Evolutionary conservation across 2,113 vertebrate species (phyloP).

Genomic region (Numenius arquata): DNA sequence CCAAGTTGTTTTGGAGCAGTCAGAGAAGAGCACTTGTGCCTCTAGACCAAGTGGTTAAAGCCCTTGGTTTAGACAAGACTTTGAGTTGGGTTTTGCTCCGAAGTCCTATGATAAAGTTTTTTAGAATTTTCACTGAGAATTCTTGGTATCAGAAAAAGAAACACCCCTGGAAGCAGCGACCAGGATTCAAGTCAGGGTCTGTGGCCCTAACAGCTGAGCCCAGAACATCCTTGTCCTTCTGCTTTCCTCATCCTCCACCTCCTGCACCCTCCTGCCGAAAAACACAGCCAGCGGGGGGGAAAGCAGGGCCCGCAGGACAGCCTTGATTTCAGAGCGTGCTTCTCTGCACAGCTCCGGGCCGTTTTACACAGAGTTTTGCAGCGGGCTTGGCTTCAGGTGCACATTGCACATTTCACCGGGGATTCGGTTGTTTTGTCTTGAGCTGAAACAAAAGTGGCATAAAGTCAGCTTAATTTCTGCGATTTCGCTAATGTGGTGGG

Average conservation of each 20-base stretch:
- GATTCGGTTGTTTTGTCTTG: not conserved
- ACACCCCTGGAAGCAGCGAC: not conserved
- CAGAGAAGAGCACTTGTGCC: not conserved
- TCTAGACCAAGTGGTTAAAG: not conserved
- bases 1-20: not conserved
- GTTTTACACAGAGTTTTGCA: not conserved
- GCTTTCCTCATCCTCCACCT: not conserved
- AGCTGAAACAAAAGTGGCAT: constrained; percentile 30
- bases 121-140: not conserved
- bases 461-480: not conserved
- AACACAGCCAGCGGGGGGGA: rapidly evolving
- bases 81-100: not conserved
- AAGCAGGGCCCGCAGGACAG: not conserved
- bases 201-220: not conserved
- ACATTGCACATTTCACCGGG: not conserved
- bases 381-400: not conserved
- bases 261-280: not conserved
- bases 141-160: not conserved
- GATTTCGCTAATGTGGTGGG: not conserved
- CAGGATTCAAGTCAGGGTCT: not conserved
- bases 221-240: not conserved
- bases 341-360: not conserved
- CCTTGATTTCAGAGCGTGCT: not conserved
- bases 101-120: not conserved
- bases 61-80: not conserved